Evolutionary conservation across 2,113 vertebrate genomes (phyloP).

Genomic region (Nanger granti): DNA sequence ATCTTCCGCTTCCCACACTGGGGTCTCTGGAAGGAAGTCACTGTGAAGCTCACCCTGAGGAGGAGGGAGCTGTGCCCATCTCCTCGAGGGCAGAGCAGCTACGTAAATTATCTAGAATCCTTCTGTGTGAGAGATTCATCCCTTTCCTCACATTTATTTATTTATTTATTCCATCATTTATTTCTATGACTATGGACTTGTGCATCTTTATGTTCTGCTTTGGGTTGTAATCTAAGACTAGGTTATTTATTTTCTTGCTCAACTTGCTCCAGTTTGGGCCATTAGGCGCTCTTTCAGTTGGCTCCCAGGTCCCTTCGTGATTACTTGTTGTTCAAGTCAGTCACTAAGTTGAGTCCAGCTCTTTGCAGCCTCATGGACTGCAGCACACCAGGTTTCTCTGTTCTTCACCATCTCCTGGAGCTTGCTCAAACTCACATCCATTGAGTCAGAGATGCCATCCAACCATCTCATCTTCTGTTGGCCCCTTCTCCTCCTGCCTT

Average conservation of each 20-base stretch:
- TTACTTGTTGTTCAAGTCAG: background rate
- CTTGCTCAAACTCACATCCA: background rate
- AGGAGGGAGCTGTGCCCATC: rapidly evolving
- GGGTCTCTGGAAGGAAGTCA: background rate
- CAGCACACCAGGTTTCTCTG: background rate
- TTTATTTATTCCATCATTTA: background rate
- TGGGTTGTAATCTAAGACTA: background rate
- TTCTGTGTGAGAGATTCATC: background rate
- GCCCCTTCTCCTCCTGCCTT: background rate
- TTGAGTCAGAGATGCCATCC: background rate
- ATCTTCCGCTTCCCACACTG: rapidly evolving
- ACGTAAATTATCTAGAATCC: background rate
- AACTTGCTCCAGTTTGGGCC: background rate
- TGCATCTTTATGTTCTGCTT: background rate
- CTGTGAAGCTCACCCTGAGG: no score
- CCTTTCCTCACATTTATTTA: background rate
- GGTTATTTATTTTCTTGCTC: background rate
- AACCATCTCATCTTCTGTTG: background rate
- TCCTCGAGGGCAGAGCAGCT: background rate
- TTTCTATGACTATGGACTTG: background rate
- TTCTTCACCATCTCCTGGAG: background rate
- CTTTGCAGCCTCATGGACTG: background rate
- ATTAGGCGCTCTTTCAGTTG: rapidly evolving
- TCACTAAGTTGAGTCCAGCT: background rate
- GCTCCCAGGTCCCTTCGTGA: background rate